phyloP scores from a whole-genome alignment of 2,113 vertebrate species.

The Cettia cetti region DNA sequence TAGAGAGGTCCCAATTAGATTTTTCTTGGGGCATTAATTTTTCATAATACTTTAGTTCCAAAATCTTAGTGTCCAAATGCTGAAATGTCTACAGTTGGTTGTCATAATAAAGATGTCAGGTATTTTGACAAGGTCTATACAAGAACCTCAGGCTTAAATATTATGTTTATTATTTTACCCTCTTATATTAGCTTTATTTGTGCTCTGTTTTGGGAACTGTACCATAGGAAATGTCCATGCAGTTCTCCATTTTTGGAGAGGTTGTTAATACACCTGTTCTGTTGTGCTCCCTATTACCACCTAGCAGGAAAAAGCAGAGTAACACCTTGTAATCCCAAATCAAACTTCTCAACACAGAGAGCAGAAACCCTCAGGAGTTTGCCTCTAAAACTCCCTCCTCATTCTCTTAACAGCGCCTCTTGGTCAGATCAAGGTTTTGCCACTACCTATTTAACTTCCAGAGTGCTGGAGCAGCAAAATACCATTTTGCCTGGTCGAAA shows the following conservation, averaged over 20 bases:
- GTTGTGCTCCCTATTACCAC: neutral
- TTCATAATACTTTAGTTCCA: neutral
- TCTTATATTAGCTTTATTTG: neutral
- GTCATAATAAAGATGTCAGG: neutral
- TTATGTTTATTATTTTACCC: neutral
- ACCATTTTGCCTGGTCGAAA: neutral
- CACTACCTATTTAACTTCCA: neutral
- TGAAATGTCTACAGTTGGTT: neutral
- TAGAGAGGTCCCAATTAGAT: neutral
- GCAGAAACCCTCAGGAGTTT: neutral
- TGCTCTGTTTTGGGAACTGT: neutral
- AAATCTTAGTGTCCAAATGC: neutral
- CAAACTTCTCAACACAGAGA: neutral
- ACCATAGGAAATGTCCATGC: neutral
- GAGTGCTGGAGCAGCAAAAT: neutral
- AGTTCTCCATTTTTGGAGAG: neutral
- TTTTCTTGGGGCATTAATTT: neutral
- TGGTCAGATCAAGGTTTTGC: neutral
- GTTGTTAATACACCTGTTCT: neutral
- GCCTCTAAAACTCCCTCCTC: neutral
- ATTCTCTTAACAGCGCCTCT: neutral
- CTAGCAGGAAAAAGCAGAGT: neutral
- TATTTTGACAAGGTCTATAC: neutral
- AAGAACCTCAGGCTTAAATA: neutral
- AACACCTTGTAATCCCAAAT: neutral